phyloP scores from a whole-genome alignment of 1,140 invertebrate species.

The Zaprionus ghesquierei region DNA sequence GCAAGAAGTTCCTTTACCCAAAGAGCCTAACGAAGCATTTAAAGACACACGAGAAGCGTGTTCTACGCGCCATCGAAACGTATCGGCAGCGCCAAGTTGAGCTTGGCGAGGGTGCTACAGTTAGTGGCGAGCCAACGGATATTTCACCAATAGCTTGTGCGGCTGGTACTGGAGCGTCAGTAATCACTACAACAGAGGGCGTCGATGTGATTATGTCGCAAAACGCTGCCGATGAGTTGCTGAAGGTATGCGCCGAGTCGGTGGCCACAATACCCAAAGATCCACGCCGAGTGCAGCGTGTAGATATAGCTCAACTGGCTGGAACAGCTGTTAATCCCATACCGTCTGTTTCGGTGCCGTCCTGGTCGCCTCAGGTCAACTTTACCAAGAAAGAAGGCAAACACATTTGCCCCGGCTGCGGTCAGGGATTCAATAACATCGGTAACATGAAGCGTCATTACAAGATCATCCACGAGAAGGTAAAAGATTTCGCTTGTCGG shows the following conservation, averaged over 20 bases:
- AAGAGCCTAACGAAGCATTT: constrained; percentile 78
- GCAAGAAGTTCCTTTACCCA: constrained; percentile 78
- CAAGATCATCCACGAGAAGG: constrained; percentile 78
- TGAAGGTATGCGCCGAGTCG: constrained; percentile 76
- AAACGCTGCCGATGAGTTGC: constrained; percentile 75
- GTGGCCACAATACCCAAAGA: constrained; percentile 75
- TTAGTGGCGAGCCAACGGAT: constrained; percentile 20
- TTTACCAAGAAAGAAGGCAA: constrained; percentile 80
- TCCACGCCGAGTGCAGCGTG: constrained; percentile 71
- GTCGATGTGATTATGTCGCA: constrained; percentile 50
- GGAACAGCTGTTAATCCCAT: constrained; percentile 77
- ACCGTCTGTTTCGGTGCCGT: constrained; percentile 71
- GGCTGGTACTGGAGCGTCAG: not conserved
- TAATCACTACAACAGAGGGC: not conserved
- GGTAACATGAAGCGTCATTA: constrained; percentile 79
- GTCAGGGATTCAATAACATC: constrained; percentile 76
- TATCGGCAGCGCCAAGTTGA: constrained; percentile 76
- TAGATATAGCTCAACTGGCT: constrained; percentile 69
- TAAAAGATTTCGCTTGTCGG: constrained; percentile 78
- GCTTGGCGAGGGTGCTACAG: constrained; percentile 42
- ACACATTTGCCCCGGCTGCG: constrained; percentile 76
- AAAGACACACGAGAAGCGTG: constrained; percentile 79
- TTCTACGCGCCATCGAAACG: constrained; percentile 72
- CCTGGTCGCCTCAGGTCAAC: constrained; percentile 76
- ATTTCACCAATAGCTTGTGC: not conserved